Percentiles rank a stretch among this genome's conserved stretches.
phyloP scores from a whole-genome alignment of 2,888 invertebrate genomes.

The Cylloceria caligata region DNA sequence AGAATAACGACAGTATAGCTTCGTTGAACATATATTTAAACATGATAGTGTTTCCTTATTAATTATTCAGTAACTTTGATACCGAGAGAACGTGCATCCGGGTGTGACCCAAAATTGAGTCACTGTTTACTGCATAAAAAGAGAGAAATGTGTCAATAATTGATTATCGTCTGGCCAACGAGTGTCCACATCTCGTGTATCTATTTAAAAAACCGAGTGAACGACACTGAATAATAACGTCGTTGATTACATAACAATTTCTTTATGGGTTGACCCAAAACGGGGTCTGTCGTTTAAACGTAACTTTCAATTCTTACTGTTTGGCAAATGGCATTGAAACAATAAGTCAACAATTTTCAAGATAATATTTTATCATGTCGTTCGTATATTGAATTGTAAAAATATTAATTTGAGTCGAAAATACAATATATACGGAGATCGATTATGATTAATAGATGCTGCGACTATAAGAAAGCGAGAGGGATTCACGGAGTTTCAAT shows the following conservation, averaged over 20 bases:
- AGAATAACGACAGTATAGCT: no score
- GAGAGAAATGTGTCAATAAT: neutral
- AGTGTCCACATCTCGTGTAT: neutral
- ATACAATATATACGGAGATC: constrained; percentile 2
- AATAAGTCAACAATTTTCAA: no score
- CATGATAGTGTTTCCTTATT: neutral
- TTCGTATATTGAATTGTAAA: no score
- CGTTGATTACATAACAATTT: no score
- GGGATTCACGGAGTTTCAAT: constrained; percentile 22
- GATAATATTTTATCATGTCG: no score
- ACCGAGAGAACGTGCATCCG: neutral
- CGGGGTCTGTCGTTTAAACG: no score
- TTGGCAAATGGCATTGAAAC: no score
- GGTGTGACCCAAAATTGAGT: neutral
- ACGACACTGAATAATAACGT: no score
- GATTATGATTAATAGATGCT: neutral
- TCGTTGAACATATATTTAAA: no score
- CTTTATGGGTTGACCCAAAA: no score
- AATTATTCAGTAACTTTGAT: neutral
- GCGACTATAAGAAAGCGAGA: constrained; percentile 13
- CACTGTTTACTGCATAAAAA: neutral
- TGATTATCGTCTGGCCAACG: constrained; percentile 3
- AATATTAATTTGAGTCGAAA: no score
- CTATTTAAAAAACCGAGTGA: constrained; percentile 22
- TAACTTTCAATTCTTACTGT: no score